Evolutionary conservation across 2,797 vertebrate genomes (phyloP), one percentile per base, ranked within the genome.

Genomic region (Todus mexicanus): DNA sequence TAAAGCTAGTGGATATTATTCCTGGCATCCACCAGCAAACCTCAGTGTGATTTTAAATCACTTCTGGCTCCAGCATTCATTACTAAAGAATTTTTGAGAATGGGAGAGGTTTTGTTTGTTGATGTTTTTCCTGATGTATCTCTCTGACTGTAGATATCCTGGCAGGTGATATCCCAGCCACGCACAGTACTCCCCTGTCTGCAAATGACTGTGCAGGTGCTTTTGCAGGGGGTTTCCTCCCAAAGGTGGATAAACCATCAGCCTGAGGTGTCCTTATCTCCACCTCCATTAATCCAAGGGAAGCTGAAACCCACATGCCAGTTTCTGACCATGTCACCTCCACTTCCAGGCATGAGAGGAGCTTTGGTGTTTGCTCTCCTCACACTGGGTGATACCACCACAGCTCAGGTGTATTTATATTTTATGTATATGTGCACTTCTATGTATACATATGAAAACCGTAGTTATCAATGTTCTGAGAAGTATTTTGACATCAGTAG

Each of bases 131-230:
- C 40, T 12, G 7, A 45, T 22, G 4, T 26, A 21, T 83, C 29
- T 50, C 78, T 15, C 26, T 75, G 37, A 64, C 27, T 43, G 17
- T 7, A 73, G 20, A 31, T 42, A 22, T 10, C 51, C 18, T n/a
- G 51, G n/a, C 47, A 48, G 37, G 20, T 20, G 43, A 43, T 51
- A 84, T 27, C 43, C 4, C n/a, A 71, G 66, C 4, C 20, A 78
- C n/a, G 8, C 14, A 53, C 0, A 0, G 9, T 6, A 26, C 19
- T 22, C 7, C 27, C 21, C 15, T 2, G 0, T 20, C 72, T 66
- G 33, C 33, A 35, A 64, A 54, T 47, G 9, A 22, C 43, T 47
- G 26, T 27, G 22, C 3, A 10, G 38, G 6, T 59, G 7, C 27
- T 17, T 71, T 35, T 66, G 10, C 26, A 64, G 26, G 10, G 31